Evolutionary conservation across 2,113 vertebrate genomes (phyloP).

Genomic region (Lepisosteus oculatus): DNA sequence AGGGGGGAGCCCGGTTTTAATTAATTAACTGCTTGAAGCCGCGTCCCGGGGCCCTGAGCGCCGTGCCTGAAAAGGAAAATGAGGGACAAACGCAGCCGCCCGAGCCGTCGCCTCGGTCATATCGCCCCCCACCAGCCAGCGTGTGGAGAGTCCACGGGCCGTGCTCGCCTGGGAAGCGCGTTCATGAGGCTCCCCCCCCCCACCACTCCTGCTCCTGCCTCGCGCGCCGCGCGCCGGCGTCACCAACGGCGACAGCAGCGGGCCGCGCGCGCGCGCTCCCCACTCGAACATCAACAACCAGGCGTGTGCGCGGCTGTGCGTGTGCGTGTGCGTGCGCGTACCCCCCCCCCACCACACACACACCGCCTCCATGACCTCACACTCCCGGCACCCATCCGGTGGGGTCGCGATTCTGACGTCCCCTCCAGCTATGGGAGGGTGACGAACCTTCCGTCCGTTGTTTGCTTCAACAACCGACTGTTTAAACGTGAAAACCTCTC

Average conservation of each 20-base stretch:
- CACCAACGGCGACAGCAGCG: slow-evolving; percentile 50
- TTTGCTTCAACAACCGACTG: no score
- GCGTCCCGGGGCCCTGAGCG: slow-evolving; percentile 22
- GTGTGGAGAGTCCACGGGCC: neutral
- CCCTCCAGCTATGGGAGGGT: no score
- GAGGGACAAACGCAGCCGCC: neutral
- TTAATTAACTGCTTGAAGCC: slow-evolving; percentile 35
- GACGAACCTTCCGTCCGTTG: no score
- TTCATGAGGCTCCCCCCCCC: slow-evolving; percentile 21
- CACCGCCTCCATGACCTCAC: no score
- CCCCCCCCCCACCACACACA: slow-evolving; percentile 2
- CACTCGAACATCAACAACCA: slow-evolving; percentile 63
- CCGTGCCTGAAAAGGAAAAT: neutral
- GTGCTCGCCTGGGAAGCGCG: slow-evolving; percentile 8
- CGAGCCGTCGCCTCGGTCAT: neutral
- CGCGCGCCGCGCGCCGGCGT: slow-evolving; percentile 36
- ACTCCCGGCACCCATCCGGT: neutral
- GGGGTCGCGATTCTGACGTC: no score
- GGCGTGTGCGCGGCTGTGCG: slow-evolving; percentile 43
- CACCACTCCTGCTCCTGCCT: slow-evolving; percentile 19
- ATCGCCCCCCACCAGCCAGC: neutral
- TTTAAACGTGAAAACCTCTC: no score
- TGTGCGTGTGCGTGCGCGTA: slow-evolving; percentile 47
- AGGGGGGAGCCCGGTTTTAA: slow-evolving; percentile 21
- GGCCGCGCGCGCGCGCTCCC: slow-evolving; percentile 62